Evolutionary conservation across 2,888 invertebrate genomes (phyloP).

Genomic region (Meteorus cinctellus): DNA sequence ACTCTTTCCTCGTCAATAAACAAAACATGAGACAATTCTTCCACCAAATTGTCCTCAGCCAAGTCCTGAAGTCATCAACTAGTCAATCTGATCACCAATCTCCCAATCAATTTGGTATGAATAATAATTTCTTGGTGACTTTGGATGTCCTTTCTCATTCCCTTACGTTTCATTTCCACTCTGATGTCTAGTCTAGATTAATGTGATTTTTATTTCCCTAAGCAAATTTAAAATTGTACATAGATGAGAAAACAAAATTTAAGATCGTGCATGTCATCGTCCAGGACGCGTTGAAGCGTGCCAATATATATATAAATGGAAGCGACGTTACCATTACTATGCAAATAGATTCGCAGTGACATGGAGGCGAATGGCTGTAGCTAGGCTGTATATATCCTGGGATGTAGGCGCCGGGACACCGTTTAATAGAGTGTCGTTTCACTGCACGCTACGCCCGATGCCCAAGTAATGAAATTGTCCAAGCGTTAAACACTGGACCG

Average conservation of each 20-base stretch:
- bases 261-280: conserved; percentile 32
- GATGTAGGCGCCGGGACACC: conserved; percentile 44
- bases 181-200: no score
- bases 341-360: conserved; percentile 71
- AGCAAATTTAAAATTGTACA: conserved; percentile 5
- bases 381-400: conserved; percentile 17
- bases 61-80: no score
- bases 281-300: conserved; percentile 38
- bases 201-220: conserved; percentile 9
- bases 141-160: no score
- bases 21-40: no score
- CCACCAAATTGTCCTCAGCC: no score
- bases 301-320: conserved; percentile 61
- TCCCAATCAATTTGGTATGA: no score
- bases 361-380: conserved; percentile 63
- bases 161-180: no score
- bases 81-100: no score
- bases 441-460: conserved; percentile 37
- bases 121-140: no score
- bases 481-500: conserved; percentile 37
- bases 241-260: background rate
- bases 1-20: no score
- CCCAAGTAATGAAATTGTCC: conserved; percentile 42
- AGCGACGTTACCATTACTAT: conserved; percentile 69
- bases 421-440: conserved; percentile 41